These are phyloP conservation scores for Syndactyla subalaris DNA, from an alignment of 2,797 vertebrate genomes.

Conservation along the genomic window DNA sequence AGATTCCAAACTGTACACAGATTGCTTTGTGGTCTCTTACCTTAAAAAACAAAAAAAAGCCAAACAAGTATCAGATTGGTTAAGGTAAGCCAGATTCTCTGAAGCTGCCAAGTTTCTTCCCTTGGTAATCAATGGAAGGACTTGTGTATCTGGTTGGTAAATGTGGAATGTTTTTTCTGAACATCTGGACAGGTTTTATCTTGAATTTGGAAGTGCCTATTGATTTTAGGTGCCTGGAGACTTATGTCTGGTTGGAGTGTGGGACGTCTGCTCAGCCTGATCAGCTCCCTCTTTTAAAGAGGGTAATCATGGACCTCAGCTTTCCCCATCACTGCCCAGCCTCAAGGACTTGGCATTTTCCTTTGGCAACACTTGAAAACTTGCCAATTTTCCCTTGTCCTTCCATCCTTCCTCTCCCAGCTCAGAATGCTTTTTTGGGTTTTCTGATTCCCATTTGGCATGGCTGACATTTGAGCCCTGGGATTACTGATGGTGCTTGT, in stretches of 20 bases:
- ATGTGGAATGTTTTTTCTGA: not conserved
- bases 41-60: not conserved
- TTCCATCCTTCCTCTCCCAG: not conserved
- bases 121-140: not conserved
- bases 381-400: not conserved
- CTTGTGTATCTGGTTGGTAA: rapidly evolving
- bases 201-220: not conserved
- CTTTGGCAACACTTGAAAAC: not conserved
- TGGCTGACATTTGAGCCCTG: not conserved
- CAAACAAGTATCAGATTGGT: not conserved
- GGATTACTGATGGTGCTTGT: conserved; percentile 1
- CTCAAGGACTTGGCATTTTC: not conserved
- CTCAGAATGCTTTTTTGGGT: not conserved
- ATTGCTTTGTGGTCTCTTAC: not conserved
- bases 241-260: not conserved
- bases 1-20: not conserved
- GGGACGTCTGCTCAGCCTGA: not conserved
- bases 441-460: not conserved
- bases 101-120: not conserved
- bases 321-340: not conserved
- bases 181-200: not conserved
- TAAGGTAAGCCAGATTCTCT: not conserved
- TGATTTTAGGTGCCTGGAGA: not conserved
- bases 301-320: not conserved
- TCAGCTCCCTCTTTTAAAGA: not conserved